phyloP scores from a whole-genome alignment of 2,888 invertebrate genomes.

The Dasysyrphus albostriatus region DNA sequence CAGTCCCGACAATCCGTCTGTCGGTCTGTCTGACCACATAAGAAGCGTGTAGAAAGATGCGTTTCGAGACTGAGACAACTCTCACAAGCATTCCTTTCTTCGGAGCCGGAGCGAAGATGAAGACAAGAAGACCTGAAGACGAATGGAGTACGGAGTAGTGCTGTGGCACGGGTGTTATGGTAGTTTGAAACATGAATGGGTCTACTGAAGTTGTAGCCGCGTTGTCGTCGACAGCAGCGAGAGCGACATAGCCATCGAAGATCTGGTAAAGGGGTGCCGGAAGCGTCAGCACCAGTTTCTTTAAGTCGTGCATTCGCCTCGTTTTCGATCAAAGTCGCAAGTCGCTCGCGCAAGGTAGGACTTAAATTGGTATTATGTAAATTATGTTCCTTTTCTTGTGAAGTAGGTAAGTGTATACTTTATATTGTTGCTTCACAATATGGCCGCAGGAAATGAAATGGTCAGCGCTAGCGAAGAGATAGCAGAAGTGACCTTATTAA shows the following conservation, averaged over 20 bases:
- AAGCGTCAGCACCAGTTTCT: constrained; percentile 62
- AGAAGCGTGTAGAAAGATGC: constrained; percentile 46
- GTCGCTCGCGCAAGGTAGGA: constrained; percentile 29
- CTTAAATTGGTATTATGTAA: constrained; percentile 73
- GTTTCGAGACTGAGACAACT: constrained; percentile 50
- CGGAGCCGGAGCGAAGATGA: background rate
- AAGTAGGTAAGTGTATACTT: constrained; percentile 20
- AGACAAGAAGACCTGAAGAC: background rate
- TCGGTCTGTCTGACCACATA: constrained; percentile 65
- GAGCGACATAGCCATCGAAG: constrained; percentile 9
- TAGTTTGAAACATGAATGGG: constrained; percentile 58
- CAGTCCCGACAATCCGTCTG: constrained; percentile 72
- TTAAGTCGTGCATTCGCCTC: constrained; percentile 47
- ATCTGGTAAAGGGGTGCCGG: constrained; percentile 63
- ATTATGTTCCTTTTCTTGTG: constrained; percentile 60
- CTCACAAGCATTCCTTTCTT: constrained; percentile 67
- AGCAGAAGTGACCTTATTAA: constrained; percentile 68
- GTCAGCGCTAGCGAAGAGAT: constrained; percentile 21
- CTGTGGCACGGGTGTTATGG: constrained; percentile 9
- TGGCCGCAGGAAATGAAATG: constrained; percentile 53
- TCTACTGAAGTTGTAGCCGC: constrained; percentile 53
- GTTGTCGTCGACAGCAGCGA: constrained; percentile 7
- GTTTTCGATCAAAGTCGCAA: constrained; percentile 58
- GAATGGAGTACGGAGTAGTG: background rate
- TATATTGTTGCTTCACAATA: constrained; percentile 40